Evolutionary conservation across 1,140 invertebrate genomes (phyloP).

Genomic region (Amphibalanus amphitrite): DNA sequence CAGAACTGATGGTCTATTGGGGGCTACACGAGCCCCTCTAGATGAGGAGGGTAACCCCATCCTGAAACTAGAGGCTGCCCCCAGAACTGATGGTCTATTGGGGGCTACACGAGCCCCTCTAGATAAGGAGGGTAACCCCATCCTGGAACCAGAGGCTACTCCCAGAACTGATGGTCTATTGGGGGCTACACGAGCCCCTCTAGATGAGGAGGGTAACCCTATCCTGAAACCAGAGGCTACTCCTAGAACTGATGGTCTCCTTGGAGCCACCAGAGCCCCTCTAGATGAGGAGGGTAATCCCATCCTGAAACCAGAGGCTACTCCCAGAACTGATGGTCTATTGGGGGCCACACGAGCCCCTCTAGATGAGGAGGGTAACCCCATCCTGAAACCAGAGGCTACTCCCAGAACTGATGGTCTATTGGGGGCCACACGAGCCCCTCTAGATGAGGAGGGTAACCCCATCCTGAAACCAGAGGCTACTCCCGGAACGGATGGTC

Average conservation of each 20-base stretch:
- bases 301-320: no score
- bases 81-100: not conserved
- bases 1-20: not conserved
- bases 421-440: no score
- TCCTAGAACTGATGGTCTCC: not conserved
- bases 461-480: no score
- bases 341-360: no score
- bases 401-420: no score
- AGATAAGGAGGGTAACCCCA: not conserved
- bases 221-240: not conserved
- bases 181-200: not conserved
- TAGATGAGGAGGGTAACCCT: not conserved
- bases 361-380: no score
- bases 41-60: not conserved
- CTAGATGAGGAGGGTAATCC: not conserved
- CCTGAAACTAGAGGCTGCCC: not conserved
- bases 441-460: no score
- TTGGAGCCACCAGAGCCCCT: not conserved
- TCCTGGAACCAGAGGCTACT: not conserved
- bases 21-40: not conserved
- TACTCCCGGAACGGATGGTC: no score
- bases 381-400: no score
- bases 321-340: no score
- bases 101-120: not conserved
- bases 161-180: not conserved